A percentile compares a stretch with the other conserved stretches of the same genome.
Evolutionary conservation across 2,888 invertebrate genomes (phyloP).

Genomic region (Cremastobaeus sp.): DNA sequence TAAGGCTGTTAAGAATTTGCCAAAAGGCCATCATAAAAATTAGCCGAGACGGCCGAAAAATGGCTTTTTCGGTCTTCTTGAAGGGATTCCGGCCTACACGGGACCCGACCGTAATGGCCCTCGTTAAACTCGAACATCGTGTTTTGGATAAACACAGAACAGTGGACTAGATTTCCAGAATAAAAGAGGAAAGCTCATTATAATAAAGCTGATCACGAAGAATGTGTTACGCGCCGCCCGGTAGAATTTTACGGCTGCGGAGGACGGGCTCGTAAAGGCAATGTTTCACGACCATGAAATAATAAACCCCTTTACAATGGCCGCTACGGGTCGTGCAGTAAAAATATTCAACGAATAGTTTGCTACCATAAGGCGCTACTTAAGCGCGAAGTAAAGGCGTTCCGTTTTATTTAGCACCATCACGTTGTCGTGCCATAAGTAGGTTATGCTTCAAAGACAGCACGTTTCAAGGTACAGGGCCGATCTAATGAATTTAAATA

Average conservation of each 20-base stretch:
- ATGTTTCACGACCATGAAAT: constrained; percentile 63
- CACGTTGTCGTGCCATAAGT: constrained; percentile 37
- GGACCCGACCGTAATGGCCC: constrained; percentile 40
- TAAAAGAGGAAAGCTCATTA: constrained; percentile 61
- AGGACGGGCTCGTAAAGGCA: constrained; percentile 60
- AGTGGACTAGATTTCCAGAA: constrained; percentile 56
- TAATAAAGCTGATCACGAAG: constrained; percentile 61
- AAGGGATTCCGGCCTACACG: constrained; percentile 9
- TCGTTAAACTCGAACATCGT: constrained; percentile 56
- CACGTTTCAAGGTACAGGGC: constrained; percentile 19
- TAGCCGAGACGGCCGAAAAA: constrained; percentile 1
- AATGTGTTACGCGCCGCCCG: constrained; percentile 57
- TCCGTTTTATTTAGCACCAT: constrained; percentile 58
- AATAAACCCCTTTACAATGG: constrained; percentile 62
- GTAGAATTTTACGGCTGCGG: constrained; percentile 59
- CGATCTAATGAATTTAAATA: constrained; percentile 39
- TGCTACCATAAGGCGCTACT: constrained; percentile 59
- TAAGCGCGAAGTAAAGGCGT: constrained; percentile 59
- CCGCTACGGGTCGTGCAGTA: constrained; percentile 54
- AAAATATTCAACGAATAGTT: constrained; percentile 62
- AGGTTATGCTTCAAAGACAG: constrained; percentile 44
- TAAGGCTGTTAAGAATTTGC: not conserved
- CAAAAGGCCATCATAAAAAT: constrained; percentile 7
- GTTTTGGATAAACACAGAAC: constrained; percentile 58
- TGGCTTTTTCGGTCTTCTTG: constrained; percentile 10